Evolutionary conservation across 1,140 invertebrate genomes (phyloP).

Genomic region (Anoplophora glabripennis): DNA sequence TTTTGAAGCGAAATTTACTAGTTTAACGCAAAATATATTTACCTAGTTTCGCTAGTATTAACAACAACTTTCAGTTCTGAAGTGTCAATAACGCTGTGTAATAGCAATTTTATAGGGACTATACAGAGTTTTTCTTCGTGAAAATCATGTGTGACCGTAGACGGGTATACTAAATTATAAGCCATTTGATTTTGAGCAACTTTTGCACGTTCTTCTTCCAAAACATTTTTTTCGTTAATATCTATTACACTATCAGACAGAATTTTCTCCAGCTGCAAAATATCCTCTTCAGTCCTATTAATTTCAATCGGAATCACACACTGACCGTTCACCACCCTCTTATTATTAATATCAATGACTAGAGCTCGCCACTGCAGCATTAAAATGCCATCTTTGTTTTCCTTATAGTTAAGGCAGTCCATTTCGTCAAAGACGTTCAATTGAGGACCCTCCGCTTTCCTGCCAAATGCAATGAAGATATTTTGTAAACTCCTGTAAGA

Average conservation of each 20-base stretch:
- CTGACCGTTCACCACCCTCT: constrained; percentile 52
- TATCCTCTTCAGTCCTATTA: constrained; percentile 20
- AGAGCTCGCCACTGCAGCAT: constrained; percentile 55
- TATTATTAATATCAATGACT: constrained; percentile 46
- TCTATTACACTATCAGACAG: constrained; percentile 25
- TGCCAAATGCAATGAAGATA: constrained; percentile 42
- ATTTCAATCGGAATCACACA: constrained; percentile 49
- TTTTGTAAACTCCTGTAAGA: constrained; percentile 28
- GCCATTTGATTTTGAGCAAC: constrained; percentile 46
- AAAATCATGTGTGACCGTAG: constrained; percentile 55
- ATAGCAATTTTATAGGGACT: constrained; percentile 54
- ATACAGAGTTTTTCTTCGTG: constrained; percentile 52
- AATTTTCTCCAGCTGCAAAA: constrained; percentile 22
- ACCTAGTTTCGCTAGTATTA: constrained; percentile 42
- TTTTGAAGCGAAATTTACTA: no score
- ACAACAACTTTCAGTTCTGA: constrained; percentile 36
- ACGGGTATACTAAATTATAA: constrained; percentile 53
- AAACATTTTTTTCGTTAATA: constrained; percentile 20
- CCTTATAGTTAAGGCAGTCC: constrained; percentile 20
- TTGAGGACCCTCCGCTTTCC: constrained; percentile 34
- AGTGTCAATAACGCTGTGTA: constrained; percentile 44
- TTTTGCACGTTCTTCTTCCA: constrained; percentile 16
- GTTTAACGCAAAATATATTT: constrained; percentile 15
- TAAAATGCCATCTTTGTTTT: constrained; percentile 47
- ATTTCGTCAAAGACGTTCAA: constrained; percentile 40